Evolutionary conservation across 2,888 invertebrate species (phyloP), one percentile per base, ranked within the genome.

Genomic region (Coelopa pilipes): DNA sequence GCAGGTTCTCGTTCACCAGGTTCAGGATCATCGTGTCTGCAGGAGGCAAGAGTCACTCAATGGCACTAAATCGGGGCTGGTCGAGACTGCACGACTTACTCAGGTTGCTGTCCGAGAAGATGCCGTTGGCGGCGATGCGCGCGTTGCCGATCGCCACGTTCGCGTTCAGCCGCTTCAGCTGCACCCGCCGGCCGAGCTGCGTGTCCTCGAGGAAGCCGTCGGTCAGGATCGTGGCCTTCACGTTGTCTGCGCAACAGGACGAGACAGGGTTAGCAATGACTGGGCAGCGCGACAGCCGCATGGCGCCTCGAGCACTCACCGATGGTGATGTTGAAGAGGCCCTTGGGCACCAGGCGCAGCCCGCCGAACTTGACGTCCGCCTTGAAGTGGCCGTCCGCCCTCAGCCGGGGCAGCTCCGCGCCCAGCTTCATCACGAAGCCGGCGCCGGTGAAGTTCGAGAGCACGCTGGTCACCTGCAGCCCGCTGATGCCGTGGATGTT

Each of bases 351-450:
- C 76, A 93, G 82, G 73, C 90, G 89, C 79, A 93, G 87, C 2
- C 90, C 88, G 67, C 92, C 92, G 77, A 92, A 89, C 71, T 89
- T 88, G 10, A 93, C 93, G 77, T 91, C 90, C 4, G 90, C 92
- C 79, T 90, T 89, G 83, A 91, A 93, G 45, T 89, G 87, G 4
- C 92, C 92, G 53, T 89, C 90, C 1, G 91, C 87, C 62, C 87
- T 84, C 1, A 92, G 83, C 78, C 88, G 88, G 0, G 92, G 91
- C 62, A 91, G 84, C 49, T 89, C 89, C 74, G 91, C 82, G 77
- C 92, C 92, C 47, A 92, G 79, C 84, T 92, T 92, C 63, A 92
- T 82, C 65, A 90, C 88, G 76, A 92, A 90, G 53, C 87, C 88
- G 73, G 90, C 89, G 65, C 90, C 90, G 15, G 90, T 89, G n/a